Conservation (phyloP, 2,113 vertebrate species). For the Takifugu bimaculatus region DNA sequence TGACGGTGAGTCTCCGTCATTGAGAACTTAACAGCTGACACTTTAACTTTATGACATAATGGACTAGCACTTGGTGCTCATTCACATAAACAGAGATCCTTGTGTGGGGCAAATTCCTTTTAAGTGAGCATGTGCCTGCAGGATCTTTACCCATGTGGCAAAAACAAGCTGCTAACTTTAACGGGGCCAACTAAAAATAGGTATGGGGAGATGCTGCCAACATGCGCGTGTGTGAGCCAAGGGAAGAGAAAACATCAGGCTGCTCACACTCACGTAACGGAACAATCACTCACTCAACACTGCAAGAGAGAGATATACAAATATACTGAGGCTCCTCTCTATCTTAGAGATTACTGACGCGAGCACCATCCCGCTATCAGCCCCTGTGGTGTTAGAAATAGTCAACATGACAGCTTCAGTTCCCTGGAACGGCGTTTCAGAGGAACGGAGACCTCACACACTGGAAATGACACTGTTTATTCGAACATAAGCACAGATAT, state of each 20-base stretch:
- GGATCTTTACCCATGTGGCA: constrained; percentile 19
- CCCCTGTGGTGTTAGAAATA: constrained; percentile 48
- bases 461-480: constrained; percentile 7
- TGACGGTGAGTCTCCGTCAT: neutral
- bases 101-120: constrained; percentile 34
- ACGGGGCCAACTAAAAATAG: constrained; percentile 45
- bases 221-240: constrained; percentile 37
- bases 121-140: constrained; percentile 8
- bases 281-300: constrained; percentile 59
- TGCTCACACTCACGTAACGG: constrained; percentile 48
- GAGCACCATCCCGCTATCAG: constrained; percentile 38
- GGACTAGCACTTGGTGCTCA: neutral
- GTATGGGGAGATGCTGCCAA: constrained; percentile 25
- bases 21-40: neutral
- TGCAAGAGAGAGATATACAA: constrained; percentile 29
- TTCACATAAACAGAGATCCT: neutral
- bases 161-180: constrained; percentile 40
- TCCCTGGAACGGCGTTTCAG: constrained; percentile 22
- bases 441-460: constrained; percentile 9
- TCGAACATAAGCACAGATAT: constrained; percentile 4
- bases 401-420: constrained; percentile 41
- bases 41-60: constrained; percentile 6
- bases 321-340: constrained; percentile 40
- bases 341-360: constrained; percentile 55
- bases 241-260: constrained; percentile 44